Percentiles rank a stretch among this genome's conserved stretches.
phyloP scores from a whole-genome alignment of 1,140 invertebrate genomes.

The Pogonomyrmex barbatus region DNA sequence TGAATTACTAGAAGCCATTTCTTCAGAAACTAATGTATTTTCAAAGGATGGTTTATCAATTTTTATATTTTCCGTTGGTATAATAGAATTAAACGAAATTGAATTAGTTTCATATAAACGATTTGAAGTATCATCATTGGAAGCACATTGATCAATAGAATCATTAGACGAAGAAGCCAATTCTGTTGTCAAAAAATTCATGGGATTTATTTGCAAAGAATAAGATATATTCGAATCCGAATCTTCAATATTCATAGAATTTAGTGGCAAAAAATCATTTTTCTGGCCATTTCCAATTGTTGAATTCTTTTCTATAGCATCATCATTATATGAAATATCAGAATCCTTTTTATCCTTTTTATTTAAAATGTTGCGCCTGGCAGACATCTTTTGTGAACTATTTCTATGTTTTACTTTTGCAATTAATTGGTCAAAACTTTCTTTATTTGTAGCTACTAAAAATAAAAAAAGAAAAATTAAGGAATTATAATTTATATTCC shows the following conservation, averaged over 20 bases:
- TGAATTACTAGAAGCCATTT: slow-evolving; percentile 1
- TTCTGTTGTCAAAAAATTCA: slow-evolving; percentile 61
- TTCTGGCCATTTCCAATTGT: background rate
- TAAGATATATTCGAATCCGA: slow-evolving; percentile 77
- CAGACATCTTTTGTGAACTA: slow-evolving; percentile 38
- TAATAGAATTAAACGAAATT: background rate
- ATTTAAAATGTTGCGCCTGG: slow-evolving; percentile 36
- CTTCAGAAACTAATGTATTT: background rate
- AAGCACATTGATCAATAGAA: background rate
- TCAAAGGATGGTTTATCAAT: background rate
- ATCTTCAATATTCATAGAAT: slow-evolving; percentile 63
- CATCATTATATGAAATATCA: background rate
- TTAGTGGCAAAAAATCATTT: background rate
- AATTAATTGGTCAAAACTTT: slow-evolving; percentile 81
- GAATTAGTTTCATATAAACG: background rate
- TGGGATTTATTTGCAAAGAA: slow-evolving; percentile 74
- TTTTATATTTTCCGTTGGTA: slow-evolving; percentile 4
- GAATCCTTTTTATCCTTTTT: slow-evolving; percentile 30
- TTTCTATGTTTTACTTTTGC: slow-evolving; percentile 77
- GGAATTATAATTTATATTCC: slow-evolving; percentile 19
- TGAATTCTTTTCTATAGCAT: background rate
- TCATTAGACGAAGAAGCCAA: slow-evolving; percentile 31
- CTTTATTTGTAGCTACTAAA: slow-evolving; percentile 81
- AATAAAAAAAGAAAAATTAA: slow-evolving; percentile 65
- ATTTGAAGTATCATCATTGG: background rate